A percentile compares a stretch with the other conserved stretches of the same genome.
phyloP scores from a whole-genome alignment of 2,888 invertebrate species.

The Thymelicus sylvestris region DNA sequence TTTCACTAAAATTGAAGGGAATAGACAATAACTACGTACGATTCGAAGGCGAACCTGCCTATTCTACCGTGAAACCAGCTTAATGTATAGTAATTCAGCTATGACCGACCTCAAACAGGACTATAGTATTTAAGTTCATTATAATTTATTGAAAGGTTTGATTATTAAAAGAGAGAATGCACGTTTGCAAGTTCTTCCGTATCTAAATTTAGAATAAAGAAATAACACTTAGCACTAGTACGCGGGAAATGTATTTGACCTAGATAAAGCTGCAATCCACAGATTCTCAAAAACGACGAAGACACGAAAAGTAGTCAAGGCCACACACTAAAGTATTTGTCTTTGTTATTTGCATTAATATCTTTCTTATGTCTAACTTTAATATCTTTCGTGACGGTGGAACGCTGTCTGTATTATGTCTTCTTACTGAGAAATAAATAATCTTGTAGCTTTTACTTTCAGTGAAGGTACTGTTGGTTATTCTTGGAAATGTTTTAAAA shows the following conservation, averaged over 20 bases:
- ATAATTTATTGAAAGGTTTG: not conserved
- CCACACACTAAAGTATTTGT: not conserved
- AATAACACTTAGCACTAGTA: constrained; percentile 6
- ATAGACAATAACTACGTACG: too few species aligned
- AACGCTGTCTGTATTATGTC: not conserved
- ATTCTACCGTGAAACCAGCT: too few species aligned
- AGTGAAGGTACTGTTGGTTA: not conserved
- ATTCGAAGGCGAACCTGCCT: too few species aligned
- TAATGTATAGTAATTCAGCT: too few species aligned
- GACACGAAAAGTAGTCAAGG: constrained; percentile 8
- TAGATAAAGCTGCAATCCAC: constrained; percentile 2
- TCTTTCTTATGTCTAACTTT: constrained; percentile 1
- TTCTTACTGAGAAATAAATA: not conserved
- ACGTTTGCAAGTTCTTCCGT: not conserved
- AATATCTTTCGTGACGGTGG: not conserved
- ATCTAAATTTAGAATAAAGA: not conserved
- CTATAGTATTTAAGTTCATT: too few species aligned
- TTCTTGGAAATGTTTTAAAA: not conserved
- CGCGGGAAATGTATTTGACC: constrained; percentile 10
- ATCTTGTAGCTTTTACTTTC: not conserved
- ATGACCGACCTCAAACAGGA: too few species aligned
- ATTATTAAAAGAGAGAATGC: not conserved
- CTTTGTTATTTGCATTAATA: constrained; percentile 13
- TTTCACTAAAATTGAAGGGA: too few species aligned
- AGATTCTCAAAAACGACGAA: constrained; percentile 4